Conservation (phyloP, 2,113 vertebrate genomes). For the Scomber japonicus region DNA sequence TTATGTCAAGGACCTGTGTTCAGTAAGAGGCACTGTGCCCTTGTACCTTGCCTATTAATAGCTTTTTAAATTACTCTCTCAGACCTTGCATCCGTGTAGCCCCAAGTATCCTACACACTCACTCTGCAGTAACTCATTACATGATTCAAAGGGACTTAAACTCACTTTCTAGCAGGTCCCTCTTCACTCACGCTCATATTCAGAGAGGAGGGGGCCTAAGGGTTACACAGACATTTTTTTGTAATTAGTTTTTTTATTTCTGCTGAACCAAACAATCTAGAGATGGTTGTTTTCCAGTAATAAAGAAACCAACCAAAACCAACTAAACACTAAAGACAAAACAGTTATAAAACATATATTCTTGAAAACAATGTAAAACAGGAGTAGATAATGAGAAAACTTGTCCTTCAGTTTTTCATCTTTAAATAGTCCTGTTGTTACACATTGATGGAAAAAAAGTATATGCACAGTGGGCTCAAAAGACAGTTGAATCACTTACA, state of each 20-base stretch:
- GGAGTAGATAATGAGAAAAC: neutral
- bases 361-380: neutral
- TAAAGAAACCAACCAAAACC: neutral
- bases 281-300: constrained; percentile 5
- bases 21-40: constrained; percentile 38
- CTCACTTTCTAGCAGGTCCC: constrained; percentile 20
- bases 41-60: constrained; percentile 62
- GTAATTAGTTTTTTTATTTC: constrained; percentile 4
- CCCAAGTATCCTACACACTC: constrained; percentile 45
- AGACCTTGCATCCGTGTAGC: constrained; percentile 46
- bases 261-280: constrained; percentile 2
- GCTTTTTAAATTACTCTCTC: constrained; percentile 66
- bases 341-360: neutral
- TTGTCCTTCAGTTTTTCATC: no score
- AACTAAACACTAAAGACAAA: neutral
- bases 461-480: neutral
- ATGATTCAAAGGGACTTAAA: constrained; percentile 36
- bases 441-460: neutral
- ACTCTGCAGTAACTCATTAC: constrained; percentile 46
- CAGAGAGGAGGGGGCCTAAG: constrained; percentile 5
- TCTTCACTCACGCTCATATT: constrained; percentile 24
- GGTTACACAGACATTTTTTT: constrained; percentile 19
- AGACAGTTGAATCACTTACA: neutral
- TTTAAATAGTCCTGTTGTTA: neutral
- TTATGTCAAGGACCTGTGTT: constrained; percentile 70